Evolutionary conservation across 1,140 invertebrate species (phyloP).

Genomic region (Hylyphantes graminicola): DNA sequence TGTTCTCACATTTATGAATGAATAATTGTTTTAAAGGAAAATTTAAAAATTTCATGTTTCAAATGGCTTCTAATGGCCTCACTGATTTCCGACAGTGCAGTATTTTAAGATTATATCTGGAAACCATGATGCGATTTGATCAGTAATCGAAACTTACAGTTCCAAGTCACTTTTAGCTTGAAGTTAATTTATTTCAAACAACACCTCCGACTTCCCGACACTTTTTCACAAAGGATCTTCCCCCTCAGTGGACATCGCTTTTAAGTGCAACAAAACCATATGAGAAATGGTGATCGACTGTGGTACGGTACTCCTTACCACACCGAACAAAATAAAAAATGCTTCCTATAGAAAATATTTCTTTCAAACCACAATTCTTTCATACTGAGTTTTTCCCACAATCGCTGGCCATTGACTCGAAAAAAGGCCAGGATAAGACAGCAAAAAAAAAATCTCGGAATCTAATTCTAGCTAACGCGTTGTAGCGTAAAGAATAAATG

Average conservation of each 20-base stretch:
- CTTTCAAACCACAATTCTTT: slow-evolving; percentile 21
- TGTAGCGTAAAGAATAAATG: slow-evolving; percentile 9
- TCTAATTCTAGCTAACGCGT: slow-evolving; percentile 24
- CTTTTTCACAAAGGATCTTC: no score
- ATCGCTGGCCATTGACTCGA: slow-evolving; percentile 22
- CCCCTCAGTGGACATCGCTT: background rate
- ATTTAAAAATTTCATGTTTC: no score
- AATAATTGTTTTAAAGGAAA: no score
- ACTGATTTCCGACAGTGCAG: no score
- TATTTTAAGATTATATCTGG: no score
- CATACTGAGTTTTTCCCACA: slow-evolving; percentile 6
- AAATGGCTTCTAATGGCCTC: no score
- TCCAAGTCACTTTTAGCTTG: no score
- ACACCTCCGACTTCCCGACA: no score
- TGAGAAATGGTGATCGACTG: background rate
- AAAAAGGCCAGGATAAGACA: background rate
- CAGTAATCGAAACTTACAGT: no score
- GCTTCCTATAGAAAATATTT: background rate
- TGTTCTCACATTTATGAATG: no score
- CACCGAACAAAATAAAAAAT: background rate
- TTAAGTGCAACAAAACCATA: slow-evolving; percentile 7
- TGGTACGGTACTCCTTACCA: background rate
- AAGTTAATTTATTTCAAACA: no score
- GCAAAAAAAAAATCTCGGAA: slow-evolving; percentile 3
- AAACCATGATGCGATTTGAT: no score